Evolutionary conservation across 2,797 vertebrate genomes (phyloP), one percentile per base, ranked within the genome.

Genomic region (Syngnathus acus): DNA sequence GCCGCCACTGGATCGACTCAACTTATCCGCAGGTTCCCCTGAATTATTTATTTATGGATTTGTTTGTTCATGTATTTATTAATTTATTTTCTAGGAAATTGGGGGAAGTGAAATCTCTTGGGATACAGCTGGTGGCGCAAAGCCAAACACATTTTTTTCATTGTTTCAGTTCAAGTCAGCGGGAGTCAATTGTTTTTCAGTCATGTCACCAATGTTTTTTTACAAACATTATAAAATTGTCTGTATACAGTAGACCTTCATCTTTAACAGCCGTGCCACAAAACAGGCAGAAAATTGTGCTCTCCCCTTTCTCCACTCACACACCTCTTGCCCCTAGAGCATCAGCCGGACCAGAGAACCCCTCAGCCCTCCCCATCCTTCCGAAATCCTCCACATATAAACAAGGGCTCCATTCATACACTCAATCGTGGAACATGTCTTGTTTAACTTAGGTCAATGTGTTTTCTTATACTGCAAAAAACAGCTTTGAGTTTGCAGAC

Each of bases 261-360:
- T 47, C 16, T 6, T 47, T 17, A 47, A 47, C 16, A 14, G 4
- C 45, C 45, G 5, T 5, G 45, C 45, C 14, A 47, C 14, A 43
- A 43, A 43, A 43, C 42, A 43, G 42, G 42, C 45, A 47, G 14
- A 17, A 43, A 43, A 13, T 32, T 66, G 17, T 67, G 68, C 70
- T 72, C 69, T 43, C 65, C 13, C 55, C n/a, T 17, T 65, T 68
- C 70, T 78, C 54, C 53, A 75, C 63, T 70, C 72, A 23, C 83
- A 63, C 90, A 88, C 91, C 91, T 87, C 86, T 81, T 84, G 89
- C 72, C 71, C 91, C 91, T 38, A 73, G 90, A 84, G 76, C 87
- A 82, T 89, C 91, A 72, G 75, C 78, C 53, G 89, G 91, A 91
- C 90, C 90, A 76, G 54, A 75, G 71, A 69, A 61, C 21, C 13